Base-by-base conservation (phyloP, 2,113 vertebrate species). In the Lamprotornis superbus region DNA sequence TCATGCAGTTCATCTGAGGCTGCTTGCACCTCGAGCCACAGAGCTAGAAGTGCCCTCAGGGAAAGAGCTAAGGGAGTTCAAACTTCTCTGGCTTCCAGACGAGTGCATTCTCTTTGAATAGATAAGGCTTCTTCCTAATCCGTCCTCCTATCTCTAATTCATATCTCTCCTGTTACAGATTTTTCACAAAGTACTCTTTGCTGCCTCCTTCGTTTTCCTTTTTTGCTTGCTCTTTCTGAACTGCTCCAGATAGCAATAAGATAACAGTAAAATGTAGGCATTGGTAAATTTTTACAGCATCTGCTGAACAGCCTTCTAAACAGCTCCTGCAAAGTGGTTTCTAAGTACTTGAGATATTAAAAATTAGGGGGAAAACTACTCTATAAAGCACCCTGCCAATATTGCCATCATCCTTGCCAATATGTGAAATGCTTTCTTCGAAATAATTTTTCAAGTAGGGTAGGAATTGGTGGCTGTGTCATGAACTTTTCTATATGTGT, bases 311-410 rank as follows among this genome's bases (percentile, higher is more conserved):
- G 56, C 64, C 74, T 94, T 87, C 39, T n/a, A 80, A 74, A 75
- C 57, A 15, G 49, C 47, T 80, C 47, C 74, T 95, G 42, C 59
- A 94, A 94, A 64, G 87, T 83, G 74, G 75, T 78, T 93, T 94
- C 59, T 87, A 74, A 69, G 37, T 52, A 49, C 20, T 44, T 85
- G 46, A 87, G 33, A n/a, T 80, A 55, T 13, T n/a, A 8, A 69
- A 65, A 75, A 37, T n/a, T 37, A 53, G 17, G 9, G 28, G 28
- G 3, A 30, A 40, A 85, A 12, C 17, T 44, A 4, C 11, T n/a
- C 2, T 4, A 6, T 69, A 82, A 78, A 57, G 15, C n/a, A 79
- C 15, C 28, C 10, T 49, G 25, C 9, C 14, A 46, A 23, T 28
- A 28, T 23, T 77, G 22, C 22, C 22, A 9, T 27, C 5, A 9